Percentiles rank a stretch among this genome's conserved stretches.
phyloP scores from a whole-genome alignment of 2,797 vertebrate species.

The Coracias cyanogaster region DNA sequence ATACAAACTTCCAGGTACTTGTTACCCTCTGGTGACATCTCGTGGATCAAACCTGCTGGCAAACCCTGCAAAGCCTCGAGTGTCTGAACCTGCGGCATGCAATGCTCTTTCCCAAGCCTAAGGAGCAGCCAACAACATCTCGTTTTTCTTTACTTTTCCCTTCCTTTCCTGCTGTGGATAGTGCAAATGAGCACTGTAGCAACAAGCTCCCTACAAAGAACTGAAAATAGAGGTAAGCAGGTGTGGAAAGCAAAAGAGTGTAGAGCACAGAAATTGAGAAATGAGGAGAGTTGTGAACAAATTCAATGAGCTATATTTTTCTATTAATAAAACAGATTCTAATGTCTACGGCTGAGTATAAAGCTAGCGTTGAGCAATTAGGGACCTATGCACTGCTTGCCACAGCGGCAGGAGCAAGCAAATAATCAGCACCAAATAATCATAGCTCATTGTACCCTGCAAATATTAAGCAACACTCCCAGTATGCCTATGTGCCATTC shows the following conservation, averaged over 20 bases:
- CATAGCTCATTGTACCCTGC: not conserved
- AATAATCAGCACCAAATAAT: not conserved
- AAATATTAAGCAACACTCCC: not conserved
- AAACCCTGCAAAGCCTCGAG: not conserved
- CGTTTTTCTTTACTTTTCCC: not conserved
- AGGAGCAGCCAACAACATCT: not conserved
- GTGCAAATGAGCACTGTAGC: not conserved
- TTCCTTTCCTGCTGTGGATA: not conserved
- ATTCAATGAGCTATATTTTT: not conserved
- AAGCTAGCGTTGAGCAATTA: not conserved
- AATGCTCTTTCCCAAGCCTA: not conserved
- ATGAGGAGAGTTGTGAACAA: not conserved
- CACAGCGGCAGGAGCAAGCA: not conserved
- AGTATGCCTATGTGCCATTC: not conserved
- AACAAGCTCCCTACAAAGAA: not conserved
- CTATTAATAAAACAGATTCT: not conserved
- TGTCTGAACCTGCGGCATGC: not conserved
- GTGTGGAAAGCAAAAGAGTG: not conserved
- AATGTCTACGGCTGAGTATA: not conserved
- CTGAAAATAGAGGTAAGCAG: not conserved
- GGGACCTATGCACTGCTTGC: not conserved
- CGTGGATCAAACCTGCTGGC: not conserved
- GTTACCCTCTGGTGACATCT: slow-evolving; percentile 51
- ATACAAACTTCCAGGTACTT: not conserved
- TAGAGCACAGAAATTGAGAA: not conserved